Evolutionary conservation across 2,888 invertebrate species (phyloP).

Genomic region (Acanthosoma haemorrhoidale): DNA sequence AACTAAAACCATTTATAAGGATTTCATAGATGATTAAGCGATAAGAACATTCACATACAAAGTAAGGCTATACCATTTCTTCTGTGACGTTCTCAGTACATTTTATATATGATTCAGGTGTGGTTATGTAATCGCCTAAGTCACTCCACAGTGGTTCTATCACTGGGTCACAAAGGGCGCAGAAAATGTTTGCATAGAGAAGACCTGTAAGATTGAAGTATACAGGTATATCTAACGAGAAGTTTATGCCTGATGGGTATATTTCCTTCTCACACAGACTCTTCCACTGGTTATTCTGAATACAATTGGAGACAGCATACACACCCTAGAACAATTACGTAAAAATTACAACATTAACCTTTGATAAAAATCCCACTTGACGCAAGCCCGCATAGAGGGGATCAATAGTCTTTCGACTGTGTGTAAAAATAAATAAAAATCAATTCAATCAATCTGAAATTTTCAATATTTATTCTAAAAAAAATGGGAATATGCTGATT

Average conservation of each 20-base stretch:
- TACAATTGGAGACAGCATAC: not conserved
- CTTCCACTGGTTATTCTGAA: not conserved
- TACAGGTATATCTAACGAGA: not conserved
- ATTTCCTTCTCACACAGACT: not conserved
- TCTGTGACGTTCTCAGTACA: not conserved
- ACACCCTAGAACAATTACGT: not conserved
- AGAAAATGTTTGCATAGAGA: not conserved
- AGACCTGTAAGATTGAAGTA: not conserved
- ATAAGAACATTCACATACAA: not conserved
- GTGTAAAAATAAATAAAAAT: no score
- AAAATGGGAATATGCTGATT: no score
- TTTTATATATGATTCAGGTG: not conserved
- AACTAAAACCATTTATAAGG: not conserved
- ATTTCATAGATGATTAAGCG: not conserved
- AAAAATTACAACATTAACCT: no score
- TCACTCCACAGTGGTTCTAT: not conserved
- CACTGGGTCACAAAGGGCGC: not conserved
- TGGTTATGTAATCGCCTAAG: not conserved
- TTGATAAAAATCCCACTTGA: no score
- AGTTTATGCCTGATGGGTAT: not conserved
- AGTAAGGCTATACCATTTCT: not conserved
- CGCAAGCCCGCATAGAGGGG: no score
- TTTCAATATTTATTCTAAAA: no score
- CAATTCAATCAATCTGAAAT: no score
- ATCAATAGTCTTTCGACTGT: no score